A percentile compares a stretch with the other conserved stretches of the same genome.
Conservation (phyloP, 1,140 invertebrate species). For the Megathymus violae region DNA sequence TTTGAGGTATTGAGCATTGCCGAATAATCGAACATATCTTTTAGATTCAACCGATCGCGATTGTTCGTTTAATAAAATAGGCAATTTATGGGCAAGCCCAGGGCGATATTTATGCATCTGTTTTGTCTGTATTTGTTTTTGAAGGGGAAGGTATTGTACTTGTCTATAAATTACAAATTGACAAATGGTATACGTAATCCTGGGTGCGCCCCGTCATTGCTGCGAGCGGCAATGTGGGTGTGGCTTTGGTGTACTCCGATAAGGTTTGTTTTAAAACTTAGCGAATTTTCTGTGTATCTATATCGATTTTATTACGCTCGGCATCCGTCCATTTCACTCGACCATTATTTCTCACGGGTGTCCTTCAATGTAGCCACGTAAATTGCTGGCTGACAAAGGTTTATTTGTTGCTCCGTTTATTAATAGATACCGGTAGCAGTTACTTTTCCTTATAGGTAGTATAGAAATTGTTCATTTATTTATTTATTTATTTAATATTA, state of each 20-base stretch:
- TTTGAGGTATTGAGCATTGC: slow-evolving; percentile 9
- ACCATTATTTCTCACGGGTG: slow-evolving; percentile 16
- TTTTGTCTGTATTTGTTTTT: slow-evolving; percentile 5
- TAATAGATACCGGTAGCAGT: slow-evolving; percentile 5
- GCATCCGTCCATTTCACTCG: slow-evolving; percentile 7
- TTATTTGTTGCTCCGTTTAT: slow-evolving; percentile 14
- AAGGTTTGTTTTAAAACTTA: not conserved
- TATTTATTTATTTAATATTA: not conserved
- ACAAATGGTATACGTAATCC: not conserved
- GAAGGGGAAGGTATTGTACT: not conserved
- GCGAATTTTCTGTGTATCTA: not conserved
- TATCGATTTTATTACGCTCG: slow-evolving; percentile 7
- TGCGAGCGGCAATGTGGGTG: not conserved
- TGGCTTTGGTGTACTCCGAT: not conserved
- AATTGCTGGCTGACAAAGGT: slow-evolving; percentile 15
- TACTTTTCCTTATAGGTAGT: not conserved
- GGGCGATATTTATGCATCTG: slow-evolving; percentile 1
- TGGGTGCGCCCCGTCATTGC: not conserved
- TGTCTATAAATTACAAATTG: not conserved
- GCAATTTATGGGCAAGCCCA: slow-evolving; percentile 14
- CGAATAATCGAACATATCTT: not conserved
- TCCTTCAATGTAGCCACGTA: slow-evolving; percentile 12
- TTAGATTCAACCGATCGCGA: slow-evolving; percentile 8
- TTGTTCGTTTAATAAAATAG: slow-evolving; percentile 6
- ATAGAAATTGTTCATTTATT: slow-evolving; percentile 7